Base-by-base conservation (phyloP, 2,113 vertebrate genomes). In the Merops nubicus region DNA sequence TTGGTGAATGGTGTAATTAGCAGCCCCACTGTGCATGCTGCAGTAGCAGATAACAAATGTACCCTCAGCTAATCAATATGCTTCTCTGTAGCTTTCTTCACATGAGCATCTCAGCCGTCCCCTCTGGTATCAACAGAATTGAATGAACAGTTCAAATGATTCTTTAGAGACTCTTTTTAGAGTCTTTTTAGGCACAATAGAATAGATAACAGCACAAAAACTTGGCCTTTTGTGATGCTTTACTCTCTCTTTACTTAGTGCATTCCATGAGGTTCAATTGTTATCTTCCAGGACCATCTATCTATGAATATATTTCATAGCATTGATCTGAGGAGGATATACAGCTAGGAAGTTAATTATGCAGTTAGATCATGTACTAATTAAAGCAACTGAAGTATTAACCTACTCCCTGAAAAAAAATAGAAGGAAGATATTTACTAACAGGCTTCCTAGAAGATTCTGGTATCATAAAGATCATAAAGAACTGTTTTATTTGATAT, bases 281-380 rank as follows among this genome's bases (percentile, higher is more conserved):
- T 81, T 56, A 60, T 45, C 62, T 88, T 60, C 34, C 56, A 88
- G 67, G 34, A 47, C 28, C 17, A 65, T 65, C 14, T 82, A 68
- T 43, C 48, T 82, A 68, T 20, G 18, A 81, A 57, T 86, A 38
- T 28, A 74, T 59, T 81, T 77, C 34, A 59, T 68, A 75, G 7
- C 33, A 85, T 88, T 77, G 47, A 93, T 95, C 83, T 75, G 45
- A 81, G 47, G 15, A 92, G 34, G 20, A 64, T 85, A 38, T 47
- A 79, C 15, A 86, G 50, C 29, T 70, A 80, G 36, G 28, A 21
- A 54, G 21, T 47, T 93, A 85, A 90, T 96, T 83, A 51, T 25
- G 20, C 36, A 74, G 23, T 80, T 90, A 91, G 31, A 74, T 80
- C 50, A 34, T 74, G 51, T 36, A n/a, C 33, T 86, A 76, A 84